Base-by-base conservation (phyloP, 64 coral and sea anemone genomes). In the Montipora cactus region DNA sequence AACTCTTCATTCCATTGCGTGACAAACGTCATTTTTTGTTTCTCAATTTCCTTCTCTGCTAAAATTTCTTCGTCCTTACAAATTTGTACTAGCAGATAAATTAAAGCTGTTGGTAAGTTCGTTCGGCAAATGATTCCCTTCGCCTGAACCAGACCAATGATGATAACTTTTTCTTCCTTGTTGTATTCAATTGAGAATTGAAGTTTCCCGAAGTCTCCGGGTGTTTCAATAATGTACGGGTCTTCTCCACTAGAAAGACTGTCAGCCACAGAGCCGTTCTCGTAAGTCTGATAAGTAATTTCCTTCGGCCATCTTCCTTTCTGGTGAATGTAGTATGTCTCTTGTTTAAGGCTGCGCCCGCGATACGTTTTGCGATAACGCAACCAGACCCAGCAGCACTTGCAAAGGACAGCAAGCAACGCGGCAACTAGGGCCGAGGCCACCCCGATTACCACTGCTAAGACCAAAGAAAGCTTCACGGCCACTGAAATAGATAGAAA, bases 351-450 rank as follows among this genome's bases (percentile, higher is more conserved):
- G 21, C 44, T 74, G 53, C 77, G 81, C 37, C 81, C 75, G 28
- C 22, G 58, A 44, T 86, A 57, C 71, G 50, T 50, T 44, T 89
- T 78, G 58, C 73, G 91, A 71, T 92, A 95, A 18, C 79, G 59
- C 68, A 93, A 98, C 96, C 96, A 98, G 21, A 98, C 93, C 96
- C 96, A 98, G 79, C 88, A 92, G 75, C 93, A 98, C 79, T 98
- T 98, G 84, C 93, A 83, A 37, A 94, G 59, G 7, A 98, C 96
- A 8, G 91, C 73, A 1, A 95, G 16, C 19, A 98, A 95, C 0
- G 93, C 96, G 50, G 83, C 81, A 28, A 78, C 78, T 12, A 98
- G 62, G 28, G 84, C 84, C 75, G 92, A 81, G 7, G 93, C 89
- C 11, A 98, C 93, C 25, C 89, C 96, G 6, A 98, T 89, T 20